Evolutionary conservation across 2,797 vertebrate species (phyloP), one percentile per base, ranked within the genome.

Genomic region (Lutjanus campechanus): DNA sequence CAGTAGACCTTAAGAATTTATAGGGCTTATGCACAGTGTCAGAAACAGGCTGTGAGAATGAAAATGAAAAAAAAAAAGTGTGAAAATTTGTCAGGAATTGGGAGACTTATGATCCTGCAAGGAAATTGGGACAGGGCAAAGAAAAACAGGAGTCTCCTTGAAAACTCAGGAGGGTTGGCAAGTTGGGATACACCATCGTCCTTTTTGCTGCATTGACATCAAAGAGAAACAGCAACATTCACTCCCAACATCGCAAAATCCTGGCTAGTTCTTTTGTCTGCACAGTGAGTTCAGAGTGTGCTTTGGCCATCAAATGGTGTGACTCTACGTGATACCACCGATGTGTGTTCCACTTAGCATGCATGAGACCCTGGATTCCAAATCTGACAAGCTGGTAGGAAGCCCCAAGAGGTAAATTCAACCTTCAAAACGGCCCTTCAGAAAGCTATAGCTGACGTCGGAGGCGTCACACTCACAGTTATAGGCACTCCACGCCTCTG

Each of bases 401-500:
- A 53, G 60, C 0, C 6, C 19, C 63, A 36, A 43, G 53, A 55
- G 36, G 59, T 20, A 51, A 82, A 74, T 76, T 70, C 13, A 61
- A 72, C 54, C n/a, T 79, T 61, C 44, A 41, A 59, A 56, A 44
- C 4, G 15, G 55, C 56, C 70, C 66, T 64, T 55, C 11, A 50
- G 7, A 44, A 73, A 68, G 60, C 56, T 62, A 22, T 46, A 8
- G 68, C 58, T 53, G 68, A 72, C 62, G 74, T 73, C 69, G 66
- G 56, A 69, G 55, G 53, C 61, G 11, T 58, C 46, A 43, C 51
- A 44, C 17, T 46, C 9, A 7, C 12, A 5, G 15, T 47, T 77
- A 54, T 25, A 69, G 73, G 69, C 67, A 49, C 75, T 7, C 12
- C n/a, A 59, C 15, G 49, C 62, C 69, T 78, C 67, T 63, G 63